These are phyloP conservation scores for Chouioia cunea DNA, from an alignment of 2,888 invertebrate genomes.

Conservation along the genomic window DNA sequence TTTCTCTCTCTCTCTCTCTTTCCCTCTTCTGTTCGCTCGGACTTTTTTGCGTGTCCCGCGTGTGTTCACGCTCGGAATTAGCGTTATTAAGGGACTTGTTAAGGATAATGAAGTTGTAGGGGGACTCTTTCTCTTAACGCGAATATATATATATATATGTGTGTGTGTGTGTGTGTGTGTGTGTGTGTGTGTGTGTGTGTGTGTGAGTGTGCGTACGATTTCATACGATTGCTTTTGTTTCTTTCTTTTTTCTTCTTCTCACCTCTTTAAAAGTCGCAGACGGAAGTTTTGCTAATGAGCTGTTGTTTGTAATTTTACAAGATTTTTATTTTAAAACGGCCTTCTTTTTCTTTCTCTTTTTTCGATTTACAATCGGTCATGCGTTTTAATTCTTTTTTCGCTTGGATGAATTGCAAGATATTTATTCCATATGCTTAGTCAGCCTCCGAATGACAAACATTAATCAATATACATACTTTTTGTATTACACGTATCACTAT, in stretches of 20 bases:
- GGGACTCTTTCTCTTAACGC: constrained; percentile 14
- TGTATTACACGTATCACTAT: too few relatives aligned
- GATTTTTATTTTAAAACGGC: constrained; percentile 7
- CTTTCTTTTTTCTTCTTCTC: neutral
- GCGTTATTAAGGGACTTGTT: constrained; percentile 49
- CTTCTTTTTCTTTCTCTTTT: too few relatives aligned
- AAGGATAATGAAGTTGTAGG: constrained; percentile 49
- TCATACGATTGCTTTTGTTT: constrained; percentile 11
- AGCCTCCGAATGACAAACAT: too few relatives aligned
- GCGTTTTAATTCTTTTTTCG: too few relatives aligned
- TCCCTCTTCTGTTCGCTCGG: constrained; percentile 30
- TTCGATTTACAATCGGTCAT: too few relatives aligned
- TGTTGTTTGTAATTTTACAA: constrained; percentile 38
- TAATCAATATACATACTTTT: too few relatives aligned
- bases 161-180: too few relatives aligned
- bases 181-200: too few relatives aligned
- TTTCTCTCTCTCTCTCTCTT: constrained; percentile 41
- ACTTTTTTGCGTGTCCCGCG: constrained; percentile 50
- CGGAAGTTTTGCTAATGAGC: constrained; percentile 35
- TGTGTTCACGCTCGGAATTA: constrained; percentile 51
- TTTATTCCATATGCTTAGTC: too few relatives aligned
- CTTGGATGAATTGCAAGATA: too few relatives aligned
- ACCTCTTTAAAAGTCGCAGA: constrained; percentile 1
- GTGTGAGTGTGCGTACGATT: too few relatives aligned
- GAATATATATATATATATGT: constrained; percentile 20